Evolutionary conservation across 2,888 invertebrate species (phyloP).

Genomic region (Nemotelus pantherinus): DNA sequence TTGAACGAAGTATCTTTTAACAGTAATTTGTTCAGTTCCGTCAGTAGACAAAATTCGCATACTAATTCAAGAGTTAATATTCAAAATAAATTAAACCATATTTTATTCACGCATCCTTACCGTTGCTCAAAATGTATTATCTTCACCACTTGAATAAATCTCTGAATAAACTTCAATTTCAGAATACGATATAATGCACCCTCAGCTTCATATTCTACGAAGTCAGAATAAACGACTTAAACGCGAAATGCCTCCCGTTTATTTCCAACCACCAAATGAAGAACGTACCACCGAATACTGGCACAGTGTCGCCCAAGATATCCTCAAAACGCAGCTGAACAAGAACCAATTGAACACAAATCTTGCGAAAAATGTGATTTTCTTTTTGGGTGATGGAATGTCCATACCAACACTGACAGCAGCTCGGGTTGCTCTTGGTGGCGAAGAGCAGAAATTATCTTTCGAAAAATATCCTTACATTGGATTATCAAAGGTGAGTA

Average conservation of each 20-base stretch:
- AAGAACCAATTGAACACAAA: conserved; percentile 60
- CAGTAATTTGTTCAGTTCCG: too few relatives aligned
- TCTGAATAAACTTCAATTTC: not conserved
- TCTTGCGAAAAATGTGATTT: conserved; percentile 70
- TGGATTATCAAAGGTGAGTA: conserved; percentile 77
- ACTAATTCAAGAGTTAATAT: too few relatives aligned
- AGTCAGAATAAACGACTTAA: conserved; percentile 28
- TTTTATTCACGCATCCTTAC: too few relatives aligned
- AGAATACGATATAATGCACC: conserved; percentile 44
- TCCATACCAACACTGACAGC: conserved; percentile 84
- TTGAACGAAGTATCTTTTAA: too few relatives aligned
- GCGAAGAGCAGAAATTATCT: conserved; percentile 77
- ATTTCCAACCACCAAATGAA: conserved; percentile 57
- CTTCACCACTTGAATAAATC: too few relatives aligned
- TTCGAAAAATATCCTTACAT: conserved; percentile 82
- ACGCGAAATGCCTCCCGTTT: conserved; percentile 60
- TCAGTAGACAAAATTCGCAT: too few relatives aligned
- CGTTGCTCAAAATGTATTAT: too few relatives aligned
- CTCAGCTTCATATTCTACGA: conserved; percentile 27
- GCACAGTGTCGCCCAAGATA: conserved; percentile 65
- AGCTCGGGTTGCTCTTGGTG: conserved; percentile 79
- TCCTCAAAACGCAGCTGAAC: conserved; percentile 62
- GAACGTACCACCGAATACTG: conserved; percentile 64
- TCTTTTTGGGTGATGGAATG: conserved; percentile 88
- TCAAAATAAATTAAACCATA: too few relatives aligned